Evolutionary conservation across 2,113 vertebrate species (phyloP), one percentile per base, ranked within the genome.

Genomic region (Sinosuthora webbiana): DNA sequence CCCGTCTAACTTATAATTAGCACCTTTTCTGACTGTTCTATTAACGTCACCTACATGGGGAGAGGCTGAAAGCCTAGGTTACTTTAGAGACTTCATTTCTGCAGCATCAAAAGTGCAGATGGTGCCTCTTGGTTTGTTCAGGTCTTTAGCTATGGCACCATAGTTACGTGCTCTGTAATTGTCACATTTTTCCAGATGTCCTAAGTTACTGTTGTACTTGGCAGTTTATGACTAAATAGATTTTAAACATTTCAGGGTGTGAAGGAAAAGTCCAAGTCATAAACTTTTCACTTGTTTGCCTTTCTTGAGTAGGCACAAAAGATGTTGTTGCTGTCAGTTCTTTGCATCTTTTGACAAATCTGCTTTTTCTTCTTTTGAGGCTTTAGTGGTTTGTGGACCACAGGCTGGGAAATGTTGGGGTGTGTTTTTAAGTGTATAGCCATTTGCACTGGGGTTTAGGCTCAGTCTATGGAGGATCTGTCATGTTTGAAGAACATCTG

Each of bases 1-100:
- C 78, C 53, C 0, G 1, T 63, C 65, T 71, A 89, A 60, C 77
- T 84, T 87, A 21, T 59, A 86, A 96, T 94, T 94, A 91, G 50
- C 94, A 69, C 86, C 31, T 88, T 94, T 83, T 53, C 87, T 92
- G 88, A 60, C 86, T 2, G 1, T 90, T 91, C 70, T 57, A 4
- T 91, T 91, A 95, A 57, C 67, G 39, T 91, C 83, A 69, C 1
- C 1, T 52, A 15, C 16, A 0, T 5, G 10, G 67, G 80, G 74
- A 90, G 83, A 81, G 55, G 41, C 47, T 64, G 50, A 56, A 80
- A 87, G 33, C 49, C 44, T 69, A 14, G 0, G 7, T 71, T 88
- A 21, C 55, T 93, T 77, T 37, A 55, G 60, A 68, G 22, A 7
- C 52, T 83, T 85, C 5, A 12, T 67, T 91, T 91, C 42, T 75